phyloP scores from a whole-genome alignment of 2,888 invertebrate genomes.

The Oscheius sp. region DNA sequence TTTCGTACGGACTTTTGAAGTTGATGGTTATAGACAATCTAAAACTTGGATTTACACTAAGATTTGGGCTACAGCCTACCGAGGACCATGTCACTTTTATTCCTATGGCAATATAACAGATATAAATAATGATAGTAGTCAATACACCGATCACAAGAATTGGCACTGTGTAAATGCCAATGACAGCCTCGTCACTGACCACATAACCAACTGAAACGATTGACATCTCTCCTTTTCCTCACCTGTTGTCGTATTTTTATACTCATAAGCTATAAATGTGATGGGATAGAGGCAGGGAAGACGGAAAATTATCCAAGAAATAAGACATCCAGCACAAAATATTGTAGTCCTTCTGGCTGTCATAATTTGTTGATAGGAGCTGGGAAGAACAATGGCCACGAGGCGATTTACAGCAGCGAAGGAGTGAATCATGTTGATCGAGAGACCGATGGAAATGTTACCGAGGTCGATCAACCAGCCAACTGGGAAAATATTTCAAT shows the following conservation, averaged over 20 bases:
- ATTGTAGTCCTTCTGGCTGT: not conserved
- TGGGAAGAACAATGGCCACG: not conserved
- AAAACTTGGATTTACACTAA: not conserved
- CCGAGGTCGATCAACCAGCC: slow-evolving; percentile 10
- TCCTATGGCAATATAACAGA: slow-evolving; percentile 8
- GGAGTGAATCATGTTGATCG: slow-evolving; percentile 10
- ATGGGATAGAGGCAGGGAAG: not conserved
- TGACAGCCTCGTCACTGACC: not conserved
- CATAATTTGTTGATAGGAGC: not conserved
- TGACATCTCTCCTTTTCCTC: not conserved
- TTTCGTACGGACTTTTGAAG: slow-evolving; percentile 1
- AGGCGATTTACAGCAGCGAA: slow-evolving; percentile 15
- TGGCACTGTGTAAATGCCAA: not conserved
- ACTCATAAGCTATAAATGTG: not conserved
- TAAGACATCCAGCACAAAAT: not conserved
- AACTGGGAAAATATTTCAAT: not conserved
- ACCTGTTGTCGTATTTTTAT: not conserved
- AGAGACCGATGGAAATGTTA: not conserved
- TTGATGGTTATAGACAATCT: not conserved
- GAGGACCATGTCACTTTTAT: not conserved
- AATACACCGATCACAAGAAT: not conserved
- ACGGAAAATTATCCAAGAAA: not conserved
- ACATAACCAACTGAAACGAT: not conserved
- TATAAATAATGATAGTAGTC: slow-evolving; percentile 1
- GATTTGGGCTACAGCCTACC: too few relatives aligned